Percentiles rank a stretch among this genome's conserved stretches.
These are phyloP conservation scores for Danio aesculapii DNA, from an alignment of 2,797 vertebrate species.

Conservation along the genomic window DNA sequence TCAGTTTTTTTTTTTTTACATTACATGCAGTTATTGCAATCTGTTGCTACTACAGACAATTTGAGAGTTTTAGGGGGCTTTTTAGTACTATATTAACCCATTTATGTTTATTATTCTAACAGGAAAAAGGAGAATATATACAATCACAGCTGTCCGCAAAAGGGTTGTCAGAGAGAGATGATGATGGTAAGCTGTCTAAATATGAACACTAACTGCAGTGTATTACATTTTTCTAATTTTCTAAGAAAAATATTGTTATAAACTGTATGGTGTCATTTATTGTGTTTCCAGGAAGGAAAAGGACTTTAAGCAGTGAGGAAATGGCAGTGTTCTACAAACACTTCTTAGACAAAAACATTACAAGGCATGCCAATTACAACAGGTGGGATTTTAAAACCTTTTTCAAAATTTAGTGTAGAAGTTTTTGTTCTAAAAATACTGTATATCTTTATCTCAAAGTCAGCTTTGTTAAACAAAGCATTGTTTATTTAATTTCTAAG, in stretches of 20 bases:
- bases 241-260: not conserved
- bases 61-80: not conserved
- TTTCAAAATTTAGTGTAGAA: too few relatives aligned
- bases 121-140: slow-evolving; percentile 93
- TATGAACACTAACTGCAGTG: not conserved
- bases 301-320: slow-evolving; percentile 85
- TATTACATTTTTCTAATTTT: not conserved
- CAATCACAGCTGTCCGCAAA: slow-evolving; percentile 79
- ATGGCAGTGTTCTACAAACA: slow-evolving; percentile 96
- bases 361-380: slow-evolving; percentile 89
- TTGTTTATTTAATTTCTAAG: too few relatives aligned
- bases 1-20: too few relatives aligned
- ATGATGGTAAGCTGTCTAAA: slow-evolving; percentile 80
- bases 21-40: too few relatives aligned
- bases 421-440: too few relatives aligned
- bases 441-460: too few relatives aligned
- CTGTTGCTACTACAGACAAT: too few relatives aligned
- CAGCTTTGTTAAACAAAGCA: too few relatives aligned
- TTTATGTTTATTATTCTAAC: slow-evolving; percentile 58
- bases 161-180: slow-evolving; percentile 79
- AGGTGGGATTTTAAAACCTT: slow-evolving; percentile 77
- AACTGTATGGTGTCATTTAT: not conserved
- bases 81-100: not conserved
- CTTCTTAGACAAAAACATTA: slow-evolving; percentile 89
- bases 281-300: slow-evolving; percentile 82